Evolutionary conservation across 2,797 vertebrate genomes (phyloP), one percentile per base, ranked within the genome.

Genomic region (Cossypha polioptera): DNA sequence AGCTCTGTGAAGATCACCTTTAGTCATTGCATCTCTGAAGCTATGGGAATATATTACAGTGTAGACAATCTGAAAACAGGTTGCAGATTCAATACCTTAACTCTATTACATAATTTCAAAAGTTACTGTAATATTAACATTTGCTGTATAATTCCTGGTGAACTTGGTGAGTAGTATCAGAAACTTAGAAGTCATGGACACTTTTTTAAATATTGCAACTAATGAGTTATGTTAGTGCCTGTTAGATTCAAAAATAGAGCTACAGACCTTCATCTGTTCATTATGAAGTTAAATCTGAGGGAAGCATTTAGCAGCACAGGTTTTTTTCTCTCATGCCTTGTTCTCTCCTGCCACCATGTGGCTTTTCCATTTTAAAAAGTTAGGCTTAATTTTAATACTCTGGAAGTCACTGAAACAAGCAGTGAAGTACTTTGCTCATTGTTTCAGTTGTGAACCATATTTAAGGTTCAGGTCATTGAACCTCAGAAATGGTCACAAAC

Each of bases 321-420:
- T 10, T 31, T 58, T 62, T 38, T 22, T 20, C n/a, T n/a, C n/a
- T n/a, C 29, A 10, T 48, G 26, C 11, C 22, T 79, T 87, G 78
- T 55, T 87, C 94, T 95, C 84, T 96, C 22, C 96, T 97, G 95
- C 94, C 96, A 92, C 92, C 95, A 3, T 58, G 95, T 94, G 95
- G 94, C 75, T 87, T 66, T 80, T 71, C 36, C 13, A 6, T 58
- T 84, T 63, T 13, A 43, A 76, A 35, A 61, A 31, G 24, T 51
- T 78, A 9, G 19, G 17, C 17, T 31, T 53, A 11, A 22, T 53
- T 75, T 28, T 18, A 24, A 9, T 54, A 7, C 16, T 33, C 8
- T 17, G 14, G 11, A 73, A 76, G 26, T 68, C 43, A 16, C 29
- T 47, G 38, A 36, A 72, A 61, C 9, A 50, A 25, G 29, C 35